phyloP scores from a whole-genome alignment of 2,113 vertebrate species.

The Oenanthe oenanthe region DNA sequence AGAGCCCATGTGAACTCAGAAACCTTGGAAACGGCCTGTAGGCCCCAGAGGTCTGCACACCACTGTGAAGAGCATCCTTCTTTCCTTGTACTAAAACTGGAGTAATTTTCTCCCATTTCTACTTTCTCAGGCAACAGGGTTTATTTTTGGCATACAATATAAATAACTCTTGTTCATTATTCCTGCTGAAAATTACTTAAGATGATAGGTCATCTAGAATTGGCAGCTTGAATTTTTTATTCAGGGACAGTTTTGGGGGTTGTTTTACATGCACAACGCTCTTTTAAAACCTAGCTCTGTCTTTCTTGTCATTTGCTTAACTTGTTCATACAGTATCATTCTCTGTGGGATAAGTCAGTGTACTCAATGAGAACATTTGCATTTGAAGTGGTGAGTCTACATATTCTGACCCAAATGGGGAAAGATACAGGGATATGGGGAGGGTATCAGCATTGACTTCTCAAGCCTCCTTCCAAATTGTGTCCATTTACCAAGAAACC shows the following conservation, averaged over 20 bases:
- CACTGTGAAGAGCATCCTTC: not conserved
- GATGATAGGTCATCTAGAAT: not conserved
- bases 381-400: not conserved
- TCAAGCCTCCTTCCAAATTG: not conserved
- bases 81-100: not conserved
- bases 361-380: not conserved
- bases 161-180: conserved; percentile 5
- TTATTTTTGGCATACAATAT: conserved; percentile 5
- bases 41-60: not conserved
- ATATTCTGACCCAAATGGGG: not conserved
- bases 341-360: not conserved
- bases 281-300: not conserved
- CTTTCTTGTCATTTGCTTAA: not conserved
- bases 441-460: not conserved
- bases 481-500: not conserved
- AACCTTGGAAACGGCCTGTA: not conserved
- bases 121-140: not conserved
- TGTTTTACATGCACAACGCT: not conserved
- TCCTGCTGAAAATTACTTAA: not conserved
- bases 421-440: not conserved
- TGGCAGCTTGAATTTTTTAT: not conserved
- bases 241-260: not conserved
- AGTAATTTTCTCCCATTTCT: not conserved
- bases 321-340: not conserved
- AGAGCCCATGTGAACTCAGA: not conserved